These are phyloP conservation scores for Listronotus oregonensis DNA, from an alignment of 1,140 invertebrate genomes.

Conservation along the genomic window DNA sequence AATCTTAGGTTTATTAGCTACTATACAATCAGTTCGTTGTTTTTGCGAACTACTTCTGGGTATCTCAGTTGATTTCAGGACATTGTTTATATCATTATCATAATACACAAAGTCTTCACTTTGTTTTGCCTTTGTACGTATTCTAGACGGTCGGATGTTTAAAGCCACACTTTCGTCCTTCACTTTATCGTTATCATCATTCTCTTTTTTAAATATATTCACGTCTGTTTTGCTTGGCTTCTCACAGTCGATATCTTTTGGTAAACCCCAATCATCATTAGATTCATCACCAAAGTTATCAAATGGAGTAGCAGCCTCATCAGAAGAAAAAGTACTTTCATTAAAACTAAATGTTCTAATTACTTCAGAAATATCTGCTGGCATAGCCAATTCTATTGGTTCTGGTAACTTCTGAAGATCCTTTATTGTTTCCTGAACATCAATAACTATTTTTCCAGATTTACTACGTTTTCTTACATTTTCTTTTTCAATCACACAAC, in stretches of 20 bases:
- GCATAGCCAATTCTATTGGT: conserved; percentile 26
- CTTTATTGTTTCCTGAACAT: conserved; percentile 12
- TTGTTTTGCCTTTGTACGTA: conserved; percentile 19
- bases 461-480: conserved; percentile 1
- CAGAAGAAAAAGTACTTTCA: neutral
- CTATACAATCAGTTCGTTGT: neutral
- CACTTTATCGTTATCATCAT: neutral
- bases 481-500: neutral
- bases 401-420: conserved; percentile 22
- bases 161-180: neutral
- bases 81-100: conserved; percentile 10
- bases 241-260: neutral
- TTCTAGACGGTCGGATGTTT: conserved; percentile 18
- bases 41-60: neutral
- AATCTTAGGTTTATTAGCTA: neutral
- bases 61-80: conserved; percentile 1
- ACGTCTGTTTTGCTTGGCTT: neutral
- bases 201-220: neutral
- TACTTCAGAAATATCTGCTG: conserved; percentile 20
- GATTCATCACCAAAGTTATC: conserved; percentile 13
- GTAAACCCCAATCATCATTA: conserved; percentile 24
- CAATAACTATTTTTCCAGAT: conserved; percentile 3
- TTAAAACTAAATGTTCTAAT: conserved; percentile 5
- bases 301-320: neutral
- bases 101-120: conserved; percentile 29